Percentiles rank a stretch among this genome's conserved stretches.
Conservation (phyloP, 2,113 vertebrate genomes). For the Scartelaos histophorus region DNA sequence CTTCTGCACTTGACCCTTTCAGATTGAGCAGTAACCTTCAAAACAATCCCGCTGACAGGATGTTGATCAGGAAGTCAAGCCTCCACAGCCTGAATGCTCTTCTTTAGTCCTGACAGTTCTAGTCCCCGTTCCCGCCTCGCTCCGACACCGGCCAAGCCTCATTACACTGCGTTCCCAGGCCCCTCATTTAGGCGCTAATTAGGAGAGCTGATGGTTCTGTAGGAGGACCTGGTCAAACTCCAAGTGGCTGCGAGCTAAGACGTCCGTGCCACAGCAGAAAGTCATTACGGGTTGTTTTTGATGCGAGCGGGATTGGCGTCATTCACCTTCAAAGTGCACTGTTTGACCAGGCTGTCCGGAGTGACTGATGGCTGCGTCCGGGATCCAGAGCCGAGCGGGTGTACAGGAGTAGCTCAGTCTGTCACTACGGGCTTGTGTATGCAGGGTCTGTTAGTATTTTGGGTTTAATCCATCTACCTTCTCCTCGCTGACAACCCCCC, state of each 20-base stretch:
- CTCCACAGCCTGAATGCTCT: conserved; percentile 12
- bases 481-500: conserved; percentile 43
- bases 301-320: conserved; percentile 22
- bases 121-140: conserved; percentile 41
- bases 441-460: conserved; percentile 20
- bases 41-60: not conserved
- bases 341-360: conserved; percentile 6
- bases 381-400: conserved; percentile 30
- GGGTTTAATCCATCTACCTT: conserved; percentile 57
- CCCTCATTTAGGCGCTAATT: conserved; percentile 62
- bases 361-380: conserved; percentile 39
- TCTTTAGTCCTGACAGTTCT: conserved; percentile 19
- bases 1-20: not conserved
- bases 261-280: conserved; percentile 25
- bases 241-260: conserved; percentile 41
- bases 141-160: conserved; percentile 58
- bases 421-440: conserved; percentile 31
- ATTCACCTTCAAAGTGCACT: conserved; percentile 32
- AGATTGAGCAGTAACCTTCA: not conserved
- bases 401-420: conserved; percentile 41
- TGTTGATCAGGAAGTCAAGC: not conserved
- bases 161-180: conserved; percentile 59
- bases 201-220: conserved; percentile 46
- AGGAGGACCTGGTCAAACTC: conserved; percentile 53
- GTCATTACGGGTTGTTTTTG: conserved; percentile 34